These are phyloP conservation scores for Micrasema longulum DNA, from an alignment of 1,140 invertebrate genomes.

Conservation along the genomic window DNA sequence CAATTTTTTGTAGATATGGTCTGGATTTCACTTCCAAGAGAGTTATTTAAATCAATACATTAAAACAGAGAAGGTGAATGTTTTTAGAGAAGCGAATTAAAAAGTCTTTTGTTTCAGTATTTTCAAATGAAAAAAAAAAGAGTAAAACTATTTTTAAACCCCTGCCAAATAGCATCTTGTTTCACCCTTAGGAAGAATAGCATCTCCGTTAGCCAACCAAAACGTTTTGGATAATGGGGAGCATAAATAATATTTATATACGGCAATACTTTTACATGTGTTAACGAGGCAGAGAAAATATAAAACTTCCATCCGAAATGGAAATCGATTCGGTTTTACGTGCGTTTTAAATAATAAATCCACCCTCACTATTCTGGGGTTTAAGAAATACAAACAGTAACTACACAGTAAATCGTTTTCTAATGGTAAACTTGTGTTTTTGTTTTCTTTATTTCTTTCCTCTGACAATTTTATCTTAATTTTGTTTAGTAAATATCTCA, in stretches of 20 bases:
- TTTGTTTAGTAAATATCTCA: no score
- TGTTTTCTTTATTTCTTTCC: no score
- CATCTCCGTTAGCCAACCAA: constrained; percentile 36
- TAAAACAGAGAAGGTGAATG: no score
- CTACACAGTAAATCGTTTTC: no score
- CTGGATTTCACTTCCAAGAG: no score
- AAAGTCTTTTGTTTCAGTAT: no score
- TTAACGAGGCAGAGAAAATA: constrained; percentile 49
- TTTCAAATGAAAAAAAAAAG: not conserved
- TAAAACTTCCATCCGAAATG: constrained; percentile 45
- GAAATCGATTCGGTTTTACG: constrained; percentile 49
- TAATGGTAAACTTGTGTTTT: no score
- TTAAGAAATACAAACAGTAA: not conserved
- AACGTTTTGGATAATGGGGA: constrained; percentile 52
- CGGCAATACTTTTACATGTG: constrained; percentile 53
- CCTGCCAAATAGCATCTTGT: constrained; percentile 5
- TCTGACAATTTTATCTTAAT: no score
- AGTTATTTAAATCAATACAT: no score
- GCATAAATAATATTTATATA: constrained; percentile 54
- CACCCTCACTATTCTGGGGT: not conserved
- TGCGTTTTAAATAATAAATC: constrained; percentile 1
- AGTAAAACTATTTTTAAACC: constrained; percentile 6
- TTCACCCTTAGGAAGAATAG: constrained; percentile 29
- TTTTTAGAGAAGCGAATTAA: no score
- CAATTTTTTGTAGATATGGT: no score